Evolutionary conservation across 2,888 invertebrate genomes (phyloP), one percentile per base, ranked within the genome.

Genomic region (Cryptops parisi): DNA sequence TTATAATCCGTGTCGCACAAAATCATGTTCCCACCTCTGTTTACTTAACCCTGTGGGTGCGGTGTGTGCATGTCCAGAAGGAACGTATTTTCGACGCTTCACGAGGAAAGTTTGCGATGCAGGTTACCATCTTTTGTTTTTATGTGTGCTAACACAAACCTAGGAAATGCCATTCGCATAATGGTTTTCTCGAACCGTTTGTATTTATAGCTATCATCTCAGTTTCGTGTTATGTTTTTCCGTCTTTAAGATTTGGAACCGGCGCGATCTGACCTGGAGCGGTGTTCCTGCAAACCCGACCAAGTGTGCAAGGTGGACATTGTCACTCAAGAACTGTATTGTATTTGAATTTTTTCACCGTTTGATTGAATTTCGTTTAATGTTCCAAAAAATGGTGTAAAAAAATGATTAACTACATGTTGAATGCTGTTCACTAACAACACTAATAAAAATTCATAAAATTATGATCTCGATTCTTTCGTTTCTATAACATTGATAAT

Each of bases 11-110:
- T 88, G 90, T 69, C 70, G 71, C 25, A 76, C 76, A 55, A 77
- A 79, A 50, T 76, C 78, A 21, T 97, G 97, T 72, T 84, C 90
- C 49, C 97, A 97, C 74, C 74, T 97, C 58, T 97, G 97, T 70
- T 78, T 96, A 45, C 73, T 86, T 9, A 83, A 91, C 57, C 96
- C 96, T 0, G 81, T 79, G 40, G 91, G 91, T 0, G 79, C 82
- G 61, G 78, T 83, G 55, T 97, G 97, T 68, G 80, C 84, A 9
- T 97, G 97, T 68, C 96, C 97, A 2, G 60, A 96, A 84, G 72
- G 78, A 71, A 47, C 57, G 52, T 27, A 59, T 17, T 39, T 49
- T 5, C 49, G 27, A 26, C 23, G 40, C 2, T 39, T 21, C 39
- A 39, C 49, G 3, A 49, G 23, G 25, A 49, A 49, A n/a, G 17